Conservation (phyloP, 2,888 invertebrate genomes). For the Dicycla oo region DNA sequence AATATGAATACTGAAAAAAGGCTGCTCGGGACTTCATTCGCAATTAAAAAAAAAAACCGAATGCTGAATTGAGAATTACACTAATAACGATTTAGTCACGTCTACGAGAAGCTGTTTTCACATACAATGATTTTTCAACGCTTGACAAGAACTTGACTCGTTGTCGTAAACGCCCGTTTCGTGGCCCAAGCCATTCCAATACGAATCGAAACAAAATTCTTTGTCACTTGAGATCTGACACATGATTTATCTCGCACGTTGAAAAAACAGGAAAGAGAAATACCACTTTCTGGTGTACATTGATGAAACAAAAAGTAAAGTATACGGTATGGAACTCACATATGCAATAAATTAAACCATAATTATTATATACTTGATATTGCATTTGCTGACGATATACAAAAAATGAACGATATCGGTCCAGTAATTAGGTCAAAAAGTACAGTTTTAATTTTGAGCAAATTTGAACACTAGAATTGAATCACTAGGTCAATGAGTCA, state of each 20-base stretch:
- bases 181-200: constrained; percentile 40
- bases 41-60: background rate
- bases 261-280: constrained; percentile 19
- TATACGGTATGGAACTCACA: too few species aligned
- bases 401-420: too few species aligned
- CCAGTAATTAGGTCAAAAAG: too few species aligned
- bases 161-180: constrained; percentile 17
- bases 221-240: constrained; percentile 58
- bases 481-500: too few species aligned
- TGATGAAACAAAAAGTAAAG: background rate
- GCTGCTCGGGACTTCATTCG: background rate
- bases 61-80: background rate
- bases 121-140: background rate
- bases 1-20: background rate
- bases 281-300: background rate
- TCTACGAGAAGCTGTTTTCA: background rate
- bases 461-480: too few species aligned
- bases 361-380: too few species aligned
- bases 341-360: too few species aligned
- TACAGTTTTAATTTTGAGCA: too few species aligned
- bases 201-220: constrained; percentile 50
- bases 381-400: too few species aligned
- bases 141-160: background rate
- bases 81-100: background rate
- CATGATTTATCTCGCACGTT: constrained; percentile 55